Base-by-base conservation (phyloP, 2,797 vertebrate species). In the Leptoclinus maculatus region DNA sequence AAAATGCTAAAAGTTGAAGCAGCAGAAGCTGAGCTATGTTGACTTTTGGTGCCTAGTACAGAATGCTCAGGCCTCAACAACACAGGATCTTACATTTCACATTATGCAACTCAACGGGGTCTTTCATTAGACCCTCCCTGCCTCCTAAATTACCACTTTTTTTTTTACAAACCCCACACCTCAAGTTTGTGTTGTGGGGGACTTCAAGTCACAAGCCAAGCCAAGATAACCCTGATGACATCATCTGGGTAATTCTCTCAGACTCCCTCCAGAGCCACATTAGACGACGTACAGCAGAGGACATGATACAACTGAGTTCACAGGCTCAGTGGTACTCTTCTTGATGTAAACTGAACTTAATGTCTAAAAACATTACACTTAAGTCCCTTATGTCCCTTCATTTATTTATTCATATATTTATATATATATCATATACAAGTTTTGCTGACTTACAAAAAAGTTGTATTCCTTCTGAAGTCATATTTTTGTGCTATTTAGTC, bases 191-290 rank as follows among this genome's bases (percentile, higher is more conserved):
- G 74, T 60, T 70, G 23, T 71, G 19, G 49, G 49, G 4, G 59
- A 64, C 47, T 29, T 53, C 56, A 25, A 45, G 36, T 19, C 70
- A 54, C 3, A 12, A 41, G 32, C 56, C 63, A 79, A 70, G 66
- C 73, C 79, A 56, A 71, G 56, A 76, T 81, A 76, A 76, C 68
- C 73, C 62, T 13, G 19, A 47, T 71, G 47, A 66, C 41, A 75
- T 80, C 66, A 70, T 74, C n/a, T 17, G n/a, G 29, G 70, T 57
- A 65, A 27, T 54, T 59, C 65, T 60, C 36, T 66, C 41, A 59
- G 60, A 49, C 14, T 47, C 29, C 45, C 41, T 66, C 17, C 71
- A 23, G 58, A 45, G 34, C 43, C 36, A 25, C 63, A 53, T 32
- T 9, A 66, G 47, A 66, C 21, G 32, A 21, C n/a, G 0, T 5